These are phyloP conservation scores for Oligia strigilis DNA, from an alignment of 2,888 invertebrate species.

Conservation along the genomic window DNA sequence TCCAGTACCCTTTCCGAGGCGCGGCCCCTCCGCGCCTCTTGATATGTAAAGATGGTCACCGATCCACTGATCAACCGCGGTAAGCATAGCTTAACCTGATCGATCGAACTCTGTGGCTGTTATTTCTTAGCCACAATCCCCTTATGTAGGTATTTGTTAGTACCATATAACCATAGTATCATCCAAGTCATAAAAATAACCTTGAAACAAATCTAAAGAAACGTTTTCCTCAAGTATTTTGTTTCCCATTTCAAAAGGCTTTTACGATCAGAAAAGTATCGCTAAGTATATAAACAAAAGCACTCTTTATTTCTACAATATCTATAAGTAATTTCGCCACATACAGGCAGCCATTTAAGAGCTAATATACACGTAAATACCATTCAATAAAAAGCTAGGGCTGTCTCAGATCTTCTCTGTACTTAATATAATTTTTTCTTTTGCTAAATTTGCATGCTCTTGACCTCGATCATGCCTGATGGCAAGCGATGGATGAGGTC, in stretches of 20 bases:
- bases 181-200: background rate
- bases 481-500: no score
- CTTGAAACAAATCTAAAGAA: background rate
- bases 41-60: background rate
- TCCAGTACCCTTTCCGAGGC: background rate
- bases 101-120: background rate
- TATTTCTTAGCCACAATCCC: background rate
- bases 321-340: conserved; percentile 32
- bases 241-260: conserved; percentile 4
- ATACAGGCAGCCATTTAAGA: conserved; percentile 12
- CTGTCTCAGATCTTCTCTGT: conserved; percentile 15
- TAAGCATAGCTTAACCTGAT: background rate
- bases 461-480: no score
- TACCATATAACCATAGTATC: background rate
- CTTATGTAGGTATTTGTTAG: no score
- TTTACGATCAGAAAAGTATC: conserved; percentile 25
- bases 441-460: no score
- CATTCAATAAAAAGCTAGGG: conserved; percentile 56
- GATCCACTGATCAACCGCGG: background rate
- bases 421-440: background rate
- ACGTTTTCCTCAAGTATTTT: background rate
- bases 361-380: conserved; percentile 48
- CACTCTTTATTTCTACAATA: conserved; percentile 31
- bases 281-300: background rate
- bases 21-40: no score